These are phyloP conservation scores for Listronotus bonariensis DNA, from an alignment of 1,140 invertebrate species.

Conservation along the genomic window DNA sequence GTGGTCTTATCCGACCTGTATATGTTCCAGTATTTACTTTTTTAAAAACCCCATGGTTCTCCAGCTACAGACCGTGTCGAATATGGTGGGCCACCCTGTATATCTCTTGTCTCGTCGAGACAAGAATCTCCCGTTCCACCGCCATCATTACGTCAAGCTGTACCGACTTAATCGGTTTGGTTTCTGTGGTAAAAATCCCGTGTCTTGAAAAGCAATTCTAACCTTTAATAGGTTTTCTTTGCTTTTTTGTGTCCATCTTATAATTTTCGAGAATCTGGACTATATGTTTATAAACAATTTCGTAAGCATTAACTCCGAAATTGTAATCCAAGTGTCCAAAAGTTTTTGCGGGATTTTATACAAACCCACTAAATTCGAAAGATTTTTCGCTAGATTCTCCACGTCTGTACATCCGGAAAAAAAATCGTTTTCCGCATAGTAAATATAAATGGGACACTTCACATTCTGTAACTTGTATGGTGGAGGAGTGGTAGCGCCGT, in stretches of 20 bases:
- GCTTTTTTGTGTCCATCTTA: constrained; percentile 5
- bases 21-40: no score
- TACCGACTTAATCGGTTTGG: no score
- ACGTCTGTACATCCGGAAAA: constrained; percentile 67
- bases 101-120: no score
- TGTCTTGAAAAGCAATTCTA: no score
- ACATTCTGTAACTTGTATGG: constrained; percentile 69
- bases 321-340: constrained; percentile 77
- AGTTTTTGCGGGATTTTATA: constrained; percentile 62
- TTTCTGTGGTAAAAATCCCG: no score
- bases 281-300: constrained; percentile 63
- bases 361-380: constrained; percentile 58
- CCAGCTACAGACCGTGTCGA: no score
- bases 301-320: constrained; percentile 66
- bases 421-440: constrained; percentile 74
- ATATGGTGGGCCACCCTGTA: no score
- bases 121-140: no score
- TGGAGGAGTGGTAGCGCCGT: constrained; percentile 67
- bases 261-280: constrained; percentile 57
- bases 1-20: no score
- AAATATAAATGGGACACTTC: constrained; percentile 68
- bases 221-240: no score
- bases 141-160: no score
- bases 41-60: no score
- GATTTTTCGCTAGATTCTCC: constrained; percentile 55